Base-by-base conservation (phyloP, 1,140 invertebrate species). In the Chironomus striatipennis region DNA sequence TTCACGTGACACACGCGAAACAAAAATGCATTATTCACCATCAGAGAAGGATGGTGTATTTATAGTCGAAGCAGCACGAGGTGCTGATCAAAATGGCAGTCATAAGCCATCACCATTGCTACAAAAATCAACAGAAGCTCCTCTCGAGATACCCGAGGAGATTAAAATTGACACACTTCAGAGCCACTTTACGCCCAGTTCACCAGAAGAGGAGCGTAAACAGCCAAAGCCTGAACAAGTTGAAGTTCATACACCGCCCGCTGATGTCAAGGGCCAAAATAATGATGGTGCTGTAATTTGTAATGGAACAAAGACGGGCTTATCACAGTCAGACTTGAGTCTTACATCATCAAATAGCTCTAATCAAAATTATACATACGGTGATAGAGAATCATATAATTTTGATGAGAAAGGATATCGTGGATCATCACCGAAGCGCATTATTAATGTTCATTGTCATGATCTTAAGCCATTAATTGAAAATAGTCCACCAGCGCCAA, bases 281-380 rank as follows among this genome's bases (percentile, higher is more conserved):
- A n/a, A n/a, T 10, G 9, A 10, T 12, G 47, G n/a, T 12, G n/a
- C n/a, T 57, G 47, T 18, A 18, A 18, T 67, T 20, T 67, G 64
- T n/a, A 67, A 67, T 67, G 64, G 85, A 75, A 86, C 85, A 6
- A 90, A 88, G 75, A 91, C 90, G 0, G 91, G 91, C 1, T 83
- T 93, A 5, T 90, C 90, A 9, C 90, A 92, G 78, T 92, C 90
- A 1, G 90, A 91, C 77, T 83, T 91, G 0, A 92, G 90, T 75
- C 86, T 91, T 77, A 89, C 88, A 5, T 90, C 89, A 7, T 86
- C 87, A 42, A 87, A 84, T 9, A 89, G 89, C 17, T 87, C 87
- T 64, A 90, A 90, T 80, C 88, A 87, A 10, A 89, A 88, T 76
- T 93, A 92, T 78, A 86, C 88, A 64, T 93, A 93, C 78, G 88